Evolutionary conservation across 53 echinoderm and acorn worm species (phyloP), one percentile per base, ranked within the genome.

Genomic region (Paelopatides confundens): DNA sequence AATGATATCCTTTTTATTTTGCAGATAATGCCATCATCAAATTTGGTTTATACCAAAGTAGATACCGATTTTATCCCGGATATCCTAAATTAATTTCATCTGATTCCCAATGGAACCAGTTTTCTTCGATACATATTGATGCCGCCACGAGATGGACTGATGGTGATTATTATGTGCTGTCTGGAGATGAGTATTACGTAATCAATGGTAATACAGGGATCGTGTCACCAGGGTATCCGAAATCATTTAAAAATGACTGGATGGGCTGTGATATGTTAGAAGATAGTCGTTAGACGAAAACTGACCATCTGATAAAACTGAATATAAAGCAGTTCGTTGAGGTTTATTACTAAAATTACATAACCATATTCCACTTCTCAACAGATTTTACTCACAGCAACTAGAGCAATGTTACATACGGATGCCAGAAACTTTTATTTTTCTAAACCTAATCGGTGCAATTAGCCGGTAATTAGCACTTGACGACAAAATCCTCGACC

Each of bases 221-320:
- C 32, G 5, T 53, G 14, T 34, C 3, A 5, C 33, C 32, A 5
- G 52, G 79, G 4, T 79, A 52, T 79, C 79, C 79, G 6, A 30
- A 33, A 28, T 54, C 79, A 4, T 34, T 54, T 5, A 18, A 31
- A 27, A 31, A 18, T 21, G 79, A 79, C 30, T 79, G 79, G 79
- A 51, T 79, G 30, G 79, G 31, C 0, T 79, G 79, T 33, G 79
- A 79, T 48, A 79, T 79, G 26, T 34, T 79, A 27, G 52, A 79
- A 32, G 35, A 67, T 31, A 67, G 9, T 43, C 12, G 9, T 43
- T 43, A 43, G 43, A 43, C 4, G 12, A 43, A 10, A 43, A 43
- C n/a, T n/a, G n/a, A n/a, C n/a, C n/a, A n/a, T n/a, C n/a, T n/a
- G n/a, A n/a, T n/a, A n/a, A n/a, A n/a, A n/a, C n/a, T n/a, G n/a